Conservation (phyloP, 2,797 vertebrate genomes). For the Tragopan temminckii region DNA sequence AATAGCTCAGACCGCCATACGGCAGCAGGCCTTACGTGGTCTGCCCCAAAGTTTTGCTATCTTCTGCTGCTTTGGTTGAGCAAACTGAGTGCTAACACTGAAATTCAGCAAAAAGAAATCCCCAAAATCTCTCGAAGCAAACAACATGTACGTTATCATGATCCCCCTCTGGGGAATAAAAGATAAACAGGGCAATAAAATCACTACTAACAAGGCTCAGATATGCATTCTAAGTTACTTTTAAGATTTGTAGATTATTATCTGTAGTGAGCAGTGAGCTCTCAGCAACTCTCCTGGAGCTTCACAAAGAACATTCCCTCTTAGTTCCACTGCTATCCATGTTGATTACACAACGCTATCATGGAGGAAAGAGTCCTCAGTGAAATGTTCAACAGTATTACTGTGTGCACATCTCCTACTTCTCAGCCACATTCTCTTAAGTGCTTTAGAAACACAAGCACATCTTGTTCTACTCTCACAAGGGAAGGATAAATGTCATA, state of each 20-base stretch:
- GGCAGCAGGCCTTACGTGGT: too few relatives aligned
- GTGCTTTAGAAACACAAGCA: neutral
- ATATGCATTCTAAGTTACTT: neutral
- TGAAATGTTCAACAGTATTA: too few relatives aligned
- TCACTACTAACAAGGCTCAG: neutral
- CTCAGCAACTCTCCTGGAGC: neutral
- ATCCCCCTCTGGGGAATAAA: neutral
- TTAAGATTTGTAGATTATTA: too few relatives aligned
- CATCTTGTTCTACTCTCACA: neutral
- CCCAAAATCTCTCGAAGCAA: neutral
- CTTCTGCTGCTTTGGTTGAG: neutral
- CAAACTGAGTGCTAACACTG: neutral
- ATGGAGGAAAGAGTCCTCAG: neutral
- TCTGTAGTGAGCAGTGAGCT: neutral
- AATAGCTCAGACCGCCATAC: neutral
- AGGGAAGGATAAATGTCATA: neutral
- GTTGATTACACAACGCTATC: neutral
- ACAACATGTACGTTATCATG: neutral
- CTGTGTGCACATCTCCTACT: neutral
- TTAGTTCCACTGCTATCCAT: neutral
- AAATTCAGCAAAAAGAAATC: neutral
- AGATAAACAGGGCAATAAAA: neutral
- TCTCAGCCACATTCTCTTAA: neutral
- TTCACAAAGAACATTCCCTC: neutral
- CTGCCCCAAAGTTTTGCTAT: neutral